Evolutionary conservation across 2,797 vertebrate species (phyloP), one percentile per base, ranked within the genome.

Genomic region (Falco naumanni): DNA sequence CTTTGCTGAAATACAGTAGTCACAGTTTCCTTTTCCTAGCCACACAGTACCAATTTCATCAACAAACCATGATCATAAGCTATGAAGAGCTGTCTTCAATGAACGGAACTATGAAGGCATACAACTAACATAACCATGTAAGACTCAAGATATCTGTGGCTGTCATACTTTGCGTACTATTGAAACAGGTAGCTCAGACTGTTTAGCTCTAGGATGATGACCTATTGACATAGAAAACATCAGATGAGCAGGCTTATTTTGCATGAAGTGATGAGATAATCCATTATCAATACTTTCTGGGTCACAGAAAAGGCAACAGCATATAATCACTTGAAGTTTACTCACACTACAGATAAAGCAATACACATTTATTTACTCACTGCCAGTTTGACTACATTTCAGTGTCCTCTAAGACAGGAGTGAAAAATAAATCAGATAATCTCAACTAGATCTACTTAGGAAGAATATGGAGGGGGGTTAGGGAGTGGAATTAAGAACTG

Each of bases 191-290:
- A 84, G 75, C 75, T 57, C 60, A 56, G 63, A 31, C 19, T 41
- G 37, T 50, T 90, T n/a, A 78, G 57, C 6, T 3, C 45, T 9
- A 61, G 31, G 39, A 71, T 87, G 75, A 37, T 81, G 86, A 78
- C 10, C 54, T 95, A 68, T 48, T 94, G 89, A 92, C 75, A 87
- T 6, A 85, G 37, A 93, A 94, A 94, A 71, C 54, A 87, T 26
- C 50, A 9, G 92, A 65, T 57, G 64, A 92, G 63, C 64, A 78
- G 34, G 41, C 80, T 89, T 83, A 54, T 90, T 94, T 47, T 77
- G 60, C n/a, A 31, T 82, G 84, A 89, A 92, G 61, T 59, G 57
- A 47, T 83, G 57, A 85, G 78, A 87, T 64, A 95, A 87, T 72
- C 51, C 65, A 61, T 66, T 94, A 95, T 78, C 79, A 77, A 74